phyloP scores from a whole-genome alignment of 2,797 vertebrate genomes.

The Benthosema pterotum region DNA sequence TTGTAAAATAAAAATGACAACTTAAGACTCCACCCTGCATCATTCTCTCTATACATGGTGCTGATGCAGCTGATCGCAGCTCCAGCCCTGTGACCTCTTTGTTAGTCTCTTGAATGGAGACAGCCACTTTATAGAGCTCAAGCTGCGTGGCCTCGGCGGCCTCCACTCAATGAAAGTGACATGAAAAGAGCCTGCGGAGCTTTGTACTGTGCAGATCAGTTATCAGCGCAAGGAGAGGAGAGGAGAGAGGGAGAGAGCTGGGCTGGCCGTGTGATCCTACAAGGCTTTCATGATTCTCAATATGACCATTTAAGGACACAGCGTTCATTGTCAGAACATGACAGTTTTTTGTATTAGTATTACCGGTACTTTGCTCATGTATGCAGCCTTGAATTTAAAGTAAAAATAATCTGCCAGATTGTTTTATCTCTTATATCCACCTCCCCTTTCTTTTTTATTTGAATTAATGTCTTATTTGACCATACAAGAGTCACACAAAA shows the following conservation, averaged over 20 bases:
- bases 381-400: slow-evolving; percentile 21
- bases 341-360: not conserved
- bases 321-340: slow-evolving; percentile 29
- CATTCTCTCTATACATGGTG: slow-evolving; percentile 73
- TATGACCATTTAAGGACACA: slow-evolving; percentile 64
- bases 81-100: slow-evolving; percentile 76
- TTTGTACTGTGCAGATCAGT: slow-evolving; percentile 85
- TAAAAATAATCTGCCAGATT: not conserved
- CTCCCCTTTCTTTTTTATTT: not conserved
- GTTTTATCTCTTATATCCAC: no score
- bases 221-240: slow-evolving; percentile 73
- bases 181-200: slow-evolving; percentile 83
- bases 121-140: slow-evolving; percentile 75
- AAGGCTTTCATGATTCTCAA: slow-evolving; percentile 76
- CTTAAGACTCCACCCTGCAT: slow-evolving; percentile 38
- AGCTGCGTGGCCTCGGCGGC: slow-evolving; percentile 62
- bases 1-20: no score
- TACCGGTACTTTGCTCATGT: slow-evolving; percentile 32
- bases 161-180: slow-evolving; percentile 78
- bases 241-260: no score
- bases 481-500: no score
- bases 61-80: slow-evolving; percentile 60
- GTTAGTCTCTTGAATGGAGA: slow-evolving; percentile 74
- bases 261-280: slow-evolving; percentile 74
- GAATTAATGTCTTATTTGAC: not conserved